Base-by-base conservation (phyloP, 2,888 invertebrate species). In the Yponomeuta evonymella region DNA sequence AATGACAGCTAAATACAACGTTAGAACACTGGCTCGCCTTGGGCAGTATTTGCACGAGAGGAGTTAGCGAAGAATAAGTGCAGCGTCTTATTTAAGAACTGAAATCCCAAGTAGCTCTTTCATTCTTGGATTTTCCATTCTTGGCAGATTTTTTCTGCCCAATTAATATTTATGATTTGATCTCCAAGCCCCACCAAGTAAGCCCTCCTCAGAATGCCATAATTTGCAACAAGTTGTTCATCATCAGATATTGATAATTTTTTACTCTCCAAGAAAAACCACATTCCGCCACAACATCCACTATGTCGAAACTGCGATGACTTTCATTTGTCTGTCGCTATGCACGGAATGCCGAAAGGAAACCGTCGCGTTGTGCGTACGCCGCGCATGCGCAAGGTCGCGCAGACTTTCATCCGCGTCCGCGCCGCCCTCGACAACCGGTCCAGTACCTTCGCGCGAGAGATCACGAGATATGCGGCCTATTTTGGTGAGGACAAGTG, bases 371-470 rank as follows among this genome's bases (percentile, higher is more conserved):
- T 33, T 30, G 69, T 11, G 48, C 58, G 30, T n/a, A n/a, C 62
- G 69, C 51, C 68, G 76, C 78, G 8, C 43, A 43, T 43, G 43
- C 76, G 79, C 77, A 79, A 10, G 51, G 51, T 51, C 51, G 75
- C 79, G 79, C 80, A 78, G 81, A 87, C 89, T 89, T 89, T 89
- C 89, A 86, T 73, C 72, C 12, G 43, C 67, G 23, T n/a, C 43
- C 43, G 33, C 67, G 15, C 67, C 68, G 51, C 29, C 68, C 48
- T 67, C 51, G 48, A 12, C n/a, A 51, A 68, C 68, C 58, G 68
- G 68, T 68, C 48, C 51, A 5, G 15, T 51, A 51, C 15, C 43
- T 71, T 48, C 64, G 70, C 11, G 51, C 63, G 63, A 64, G 48
- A 36, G 65, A 65, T 65, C 65, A 65, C 51, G 51, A 51, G 51